phyloP scores from a whole-genome alignment of 1,140 invertebrate species.

The Zeugodacus cucurbitae region DNA sequence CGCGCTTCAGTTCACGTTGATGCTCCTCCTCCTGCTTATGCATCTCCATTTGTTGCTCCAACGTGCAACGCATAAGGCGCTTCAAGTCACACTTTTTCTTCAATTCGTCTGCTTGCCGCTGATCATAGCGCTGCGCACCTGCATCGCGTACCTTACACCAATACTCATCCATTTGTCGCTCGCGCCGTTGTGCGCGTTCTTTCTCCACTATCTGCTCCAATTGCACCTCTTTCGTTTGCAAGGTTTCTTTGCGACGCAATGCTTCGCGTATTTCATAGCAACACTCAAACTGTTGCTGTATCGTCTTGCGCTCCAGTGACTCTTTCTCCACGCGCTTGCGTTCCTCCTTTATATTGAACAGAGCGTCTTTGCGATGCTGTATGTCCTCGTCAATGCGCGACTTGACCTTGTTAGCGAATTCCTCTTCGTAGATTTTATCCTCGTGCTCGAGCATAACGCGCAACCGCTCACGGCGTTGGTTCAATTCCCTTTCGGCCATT shows the following conservation, averaged over 20 bases:
- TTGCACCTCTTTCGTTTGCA: conserved; percentile 52
- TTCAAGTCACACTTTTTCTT: conserved; percentile 46
- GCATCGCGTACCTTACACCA: conserved; percentile 53
- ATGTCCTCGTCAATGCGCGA: conserved; percentile 57
- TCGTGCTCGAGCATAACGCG: conserved; percentile 53
- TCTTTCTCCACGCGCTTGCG: conserved; percentile 47
- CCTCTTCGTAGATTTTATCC: conserved; percentile 56
- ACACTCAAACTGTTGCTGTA: conserved; percentile 55
- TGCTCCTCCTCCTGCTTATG: conserved; percentile 47
- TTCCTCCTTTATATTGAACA: conserved; percentile 53
- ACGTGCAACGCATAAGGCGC: conserved; percentile 47
- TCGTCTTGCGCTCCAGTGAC: conserved; percentile 51
- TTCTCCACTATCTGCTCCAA: conserved; percentile 60
- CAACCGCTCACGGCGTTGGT: conserved; percentile 47
- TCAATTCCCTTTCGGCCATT: conserved; percentile 49
- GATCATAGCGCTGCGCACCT: not conserved
- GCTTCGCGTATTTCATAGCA: conserved; percentile 61
- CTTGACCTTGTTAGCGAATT: conserved; percentile 57
- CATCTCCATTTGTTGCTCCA: conserved; percentile 51
- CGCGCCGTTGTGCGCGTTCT: conserved; percentile 45
- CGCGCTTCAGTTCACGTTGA: conserved; percentile 45
- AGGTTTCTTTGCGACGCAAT: conserved; percentile 49
- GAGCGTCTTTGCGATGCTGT: conserved; percentile 51
- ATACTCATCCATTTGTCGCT: conserved; percentile 51
- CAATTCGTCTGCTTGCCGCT: conserved; percentile 43